Evolutionary conservation across 2,888 invertebrate species (phyloP).

Genomic region (Agrochola lychnidis): DNA sequence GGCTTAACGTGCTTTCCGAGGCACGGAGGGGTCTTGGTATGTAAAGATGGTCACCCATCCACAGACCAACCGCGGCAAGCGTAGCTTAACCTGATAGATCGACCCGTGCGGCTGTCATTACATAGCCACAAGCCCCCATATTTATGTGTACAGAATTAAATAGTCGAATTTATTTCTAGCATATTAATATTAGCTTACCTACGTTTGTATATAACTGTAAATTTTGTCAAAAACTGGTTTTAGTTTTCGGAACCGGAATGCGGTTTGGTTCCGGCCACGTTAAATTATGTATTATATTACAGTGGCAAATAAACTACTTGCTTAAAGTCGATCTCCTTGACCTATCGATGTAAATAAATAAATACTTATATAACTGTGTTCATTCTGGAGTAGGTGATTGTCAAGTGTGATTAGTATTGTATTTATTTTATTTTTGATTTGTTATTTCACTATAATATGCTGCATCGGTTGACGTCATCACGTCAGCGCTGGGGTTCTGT

Average conservation of each 20-base stretch:
- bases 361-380: not conserved
- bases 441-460: too few species aligned
- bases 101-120: too few species aligned
- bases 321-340: not conserved
- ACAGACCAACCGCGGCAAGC: too few species aligned
- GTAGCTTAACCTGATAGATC: too few species aligned
- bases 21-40: too few species aligned
- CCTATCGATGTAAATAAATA: not conserved
- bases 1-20: too few species aligned
- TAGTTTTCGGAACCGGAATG: not conserved
- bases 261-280: not conserved
- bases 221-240: not conserved
- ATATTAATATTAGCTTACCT: not conserved
- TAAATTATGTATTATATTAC: not conserved
- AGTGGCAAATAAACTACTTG: conserved; percentile 1
- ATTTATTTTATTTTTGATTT: too few species aligned
- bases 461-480: too few species aligned
- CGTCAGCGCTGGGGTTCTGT: too few species aligned
- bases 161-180: not conserved
- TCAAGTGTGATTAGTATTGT: not conserved
- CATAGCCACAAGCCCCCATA: too few species aligned
- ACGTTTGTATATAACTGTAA: not conserved
- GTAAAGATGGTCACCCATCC: too few species aligned
- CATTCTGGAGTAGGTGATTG: not conserved
- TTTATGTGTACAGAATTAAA: not conserved